Evolutionary conservation across 2,888 invertebrate species (phyloP), one percentile per base, ranked within the genome.

Genomic region (Anodontia alba): DNA sequence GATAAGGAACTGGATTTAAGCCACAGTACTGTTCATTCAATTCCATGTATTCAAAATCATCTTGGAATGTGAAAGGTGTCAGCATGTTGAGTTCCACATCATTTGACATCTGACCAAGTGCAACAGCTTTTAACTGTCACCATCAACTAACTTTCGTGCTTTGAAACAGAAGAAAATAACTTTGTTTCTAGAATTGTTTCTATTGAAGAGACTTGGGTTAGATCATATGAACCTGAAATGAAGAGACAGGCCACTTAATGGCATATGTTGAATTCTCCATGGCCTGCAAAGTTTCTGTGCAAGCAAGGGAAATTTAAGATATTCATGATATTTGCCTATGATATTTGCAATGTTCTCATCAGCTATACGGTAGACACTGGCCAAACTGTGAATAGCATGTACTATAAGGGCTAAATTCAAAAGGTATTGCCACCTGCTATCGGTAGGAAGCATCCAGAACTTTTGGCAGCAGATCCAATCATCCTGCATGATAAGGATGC

Each of bases 11-110:
- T n/a, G n/a, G n/a, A n/a, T n/a, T n/a, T n/a, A n/a, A n/a, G n/a
- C n/a, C n/a, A 33, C 17, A n/a, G 62, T 3, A 33, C 26, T 33
- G 62, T 49, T 72, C 54, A 72, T 72, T 72, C 72, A 72, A 54
- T 49, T 26, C n/a, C n/a, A n/a, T n/a, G n/a, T n/a, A 26, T 51
- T 54, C 54, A 33, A 8, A 49, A 72, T 26, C 36, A 29, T 62
- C 62, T 62, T 33, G 26, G 26, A 26, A 62, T 62, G 62, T 15
- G 36, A 62, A 62, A 62, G 62, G 62, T 62, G 7, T 26, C 62
- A 15, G 26, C 29, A 8, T 15, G 62, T 31, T 23, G 62, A 29
- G 62, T 62, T 15, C 5, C 29, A 8, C 62, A 62, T 36, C 62
- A 26, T 31, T 62, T 26, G 62, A 62, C 26, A 29, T 26, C 62